These are phyloP conservation scores for Python bivittatus DNA, from an alignment of 2,113 vertebrate species.

Conservation along the genomic window DNA sequence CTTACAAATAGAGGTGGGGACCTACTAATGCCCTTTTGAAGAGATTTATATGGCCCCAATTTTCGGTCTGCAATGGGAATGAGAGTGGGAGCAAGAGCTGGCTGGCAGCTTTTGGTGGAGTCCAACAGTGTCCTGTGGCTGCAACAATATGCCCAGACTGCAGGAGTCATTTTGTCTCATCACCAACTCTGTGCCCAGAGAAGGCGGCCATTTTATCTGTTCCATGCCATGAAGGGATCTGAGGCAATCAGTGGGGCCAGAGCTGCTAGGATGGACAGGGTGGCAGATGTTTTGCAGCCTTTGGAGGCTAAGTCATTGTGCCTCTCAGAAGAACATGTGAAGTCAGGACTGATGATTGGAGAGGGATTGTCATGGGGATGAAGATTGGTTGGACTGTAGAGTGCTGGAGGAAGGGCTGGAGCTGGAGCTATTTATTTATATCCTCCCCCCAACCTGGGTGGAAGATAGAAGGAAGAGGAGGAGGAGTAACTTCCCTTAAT, in stretches of 20 bases:
- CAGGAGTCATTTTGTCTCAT: background rate
- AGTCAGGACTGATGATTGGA: background rate
- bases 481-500: background rate
- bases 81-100: background rate
- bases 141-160: background rate
- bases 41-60: background rate
- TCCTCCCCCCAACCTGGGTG: too few species aligned
- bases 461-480: background rate
- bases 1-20: background rate
- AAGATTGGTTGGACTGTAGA: too few species aligned
- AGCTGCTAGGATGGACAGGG: background rate
- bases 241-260: background rate
- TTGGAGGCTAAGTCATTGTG: background rate
- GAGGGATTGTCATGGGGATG: too few species aligned
- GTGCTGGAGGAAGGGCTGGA: too few species aligned
- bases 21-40: background rate
- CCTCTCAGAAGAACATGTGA: background rate
- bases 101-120: background rate
- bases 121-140: background rate
- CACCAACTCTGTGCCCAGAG: background rate
- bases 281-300: background rate
- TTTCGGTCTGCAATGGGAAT: background rate
- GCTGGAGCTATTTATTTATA: too few species aligned
- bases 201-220: background rate
- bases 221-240: background rate